Base-by-base conservation (phyloP, 1,140 invertebrate genomes). In the Lineus longissimus region DNA sequence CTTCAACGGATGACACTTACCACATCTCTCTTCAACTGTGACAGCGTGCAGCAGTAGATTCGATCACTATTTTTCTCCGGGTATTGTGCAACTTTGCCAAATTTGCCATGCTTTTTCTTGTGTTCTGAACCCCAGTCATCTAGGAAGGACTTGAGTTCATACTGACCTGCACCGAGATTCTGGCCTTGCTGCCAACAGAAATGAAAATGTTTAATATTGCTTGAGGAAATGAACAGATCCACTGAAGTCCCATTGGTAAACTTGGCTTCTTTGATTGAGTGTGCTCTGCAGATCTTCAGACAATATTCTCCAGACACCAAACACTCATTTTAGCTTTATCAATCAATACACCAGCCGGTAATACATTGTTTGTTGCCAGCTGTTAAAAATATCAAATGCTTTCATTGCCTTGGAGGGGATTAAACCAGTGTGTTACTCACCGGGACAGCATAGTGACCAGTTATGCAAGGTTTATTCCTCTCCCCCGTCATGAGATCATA, bases 401-500 rank as follows among this genome's bases (percentile, higher is more conserved):
- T n/a, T n/a, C n/a, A n/a, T n/a, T n/a, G n/a, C n/a, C n/a, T n/a
- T n/a, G n/a, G n/a, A n/a, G n/a, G n/a, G n/a, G n/a, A n/a, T n/a
- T n/a, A n/a, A n/a, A n/a, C n/a, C n/a, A n/a, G n/a, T 51, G 4
- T 19, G 11, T 33, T 30, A 75, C 78, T 76, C 67, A 80, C 77
- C 7, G 72, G 73, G 65, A 70, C 70, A 51, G 78, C 78, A 45
- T 71, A 67, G 65, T 79, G 73, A 22, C 78, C 78, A 13, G 72
- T 73, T 47, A 66, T 71, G 40, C 78, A 78, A 40, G 77, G 76
- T 65, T 78, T 78, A 63, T 76, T 77, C 56, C 78, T 69, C 55
- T 81, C 75, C 13, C 71, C 73, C 17, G 77, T 76, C 62, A 76
- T 79, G 11, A 79, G 63, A 55, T 78, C 75, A 64, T 79, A 81